Evolutionary conservation across 2,113 vertebrate species (phyloP), one percentile per base, ranked within the genome.

Genomic region (Cairina moschata): DNA sequence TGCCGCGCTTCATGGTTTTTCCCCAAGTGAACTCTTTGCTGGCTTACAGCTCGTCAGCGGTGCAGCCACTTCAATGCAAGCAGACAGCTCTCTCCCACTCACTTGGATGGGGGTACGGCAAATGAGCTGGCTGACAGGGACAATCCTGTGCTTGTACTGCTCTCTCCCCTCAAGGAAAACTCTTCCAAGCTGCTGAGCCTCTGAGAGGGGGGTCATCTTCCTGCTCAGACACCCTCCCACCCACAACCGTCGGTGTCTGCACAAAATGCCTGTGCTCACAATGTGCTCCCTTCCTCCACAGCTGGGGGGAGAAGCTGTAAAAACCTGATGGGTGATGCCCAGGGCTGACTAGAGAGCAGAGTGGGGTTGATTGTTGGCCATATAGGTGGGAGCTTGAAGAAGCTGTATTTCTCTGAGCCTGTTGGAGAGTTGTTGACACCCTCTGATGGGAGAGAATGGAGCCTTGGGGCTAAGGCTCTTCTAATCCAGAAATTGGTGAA

Each of bases 121-220:
- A 74, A 85, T 0, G 4, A 90, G 17, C n/a, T 32, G 34, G 38
- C 55, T 93, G 65, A 83, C 32, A 55, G 63, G 50, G 46, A 56
- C 68, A 93, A n/a, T 88, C 71, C 77, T 79, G 67, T 75, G 42
- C 50, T 89, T 60, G 50, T 85, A 56, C 14, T 22, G 1, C 20
- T 34, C 21, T 76, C 23, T 91, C 6, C 32, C 63, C 65, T 91
- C 50, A 38, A 82, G 88, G 40, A 88, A 92, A 86, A 44, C 34
- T 71, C 69, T 73, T 96, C 58, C 56, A 83, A 94, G 71, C 40
- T 26, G 52, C 60, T 86, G 44, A 96, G 26, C 71, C 38, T 91
- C 79, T 75, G 83, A 76, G 48, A 74, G 88, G 48, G 48, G 23
- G 25, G 9, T 74, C 46, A 5, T 66, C 31, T 69, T 69, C 20